Conservation (phyloP, 2,888 invertebrate genomes). For the Gymnosoma rotundatum region DNA sequence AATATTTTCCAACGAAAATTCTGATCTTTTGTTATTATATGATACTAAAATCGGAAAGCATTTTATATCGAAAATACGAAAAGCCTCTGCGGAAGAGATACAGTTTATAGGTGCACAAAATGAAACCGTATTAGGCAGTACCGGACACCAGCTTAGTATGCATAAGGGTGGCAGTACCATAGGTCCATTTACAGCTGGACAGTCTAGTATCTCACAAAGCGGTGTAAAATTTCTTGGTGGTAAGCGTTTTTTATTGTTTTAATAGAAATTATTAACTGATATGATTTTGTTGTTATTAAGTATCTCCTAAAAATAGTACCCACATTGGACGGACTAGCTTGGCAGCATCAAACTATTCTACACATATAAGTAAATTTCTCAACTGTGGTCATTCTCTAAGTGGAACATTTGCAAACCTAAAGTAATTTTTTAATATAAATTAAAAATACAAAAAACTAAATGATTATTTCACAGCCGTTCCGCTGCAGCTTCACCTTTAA, state of each 20-base stretch:
- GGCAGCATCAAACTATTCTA: slow-evolving; percentile 74
- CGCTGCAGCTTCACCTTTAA: slow-evolving; percentile 78
- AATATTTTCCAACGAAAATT: slow-evolving; percentile 89
- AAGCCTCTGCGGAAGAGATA: slow-evolving; percentile 89
- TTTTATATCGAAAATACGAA: slow-evolving; percentile 91
- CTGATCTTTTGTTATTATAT: slow-evolving; percentile 91
- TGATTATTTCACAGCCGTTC: slow-evolving; percentile 76
- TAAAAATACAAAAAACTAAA: background rate
- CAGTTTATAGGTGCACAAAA: slow-evolving; percentile 84
- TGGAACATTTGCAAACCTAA: slow-evolving; percentile 76
- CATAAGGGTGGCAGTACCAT: slow-evolving; percentile 64
- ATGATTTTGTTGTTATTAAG: slow-evolving; percentile 64
- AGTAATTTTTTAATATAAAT: slow-evolving; percentile 73
- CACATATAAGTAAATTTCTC: slow-evolving; percentile 76
- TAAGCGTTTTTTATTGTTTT: slow-evolving; percentile 42
- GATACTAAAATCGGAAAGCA: slow-evolving; percentile 90
- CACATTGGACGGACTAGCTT: slow-evolving; percentile 76
- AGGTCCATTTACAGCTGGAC: slow-evolving; percentile 64
- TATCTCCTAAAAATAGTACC: slow-evolving; percentile 74
- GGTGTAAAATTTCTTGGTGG: slow-evolving; percentile 77
- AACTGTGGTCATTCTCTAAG: slow-evolving; percentile 77
- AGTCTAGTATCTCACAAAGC: slow-evolving; percentile 76
- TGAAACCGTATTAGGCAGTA: slow-evolving; percentile 77
- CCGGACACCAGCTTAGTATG: slow-evolving; percentile 72
- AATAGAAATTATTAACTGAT: too few relatives aligned